These are phyloP conservation scores for Anguilla anguilla DNA, from an alignment of 2,797 vertebrate genomes.

Conservation along the genomic window DNA sequence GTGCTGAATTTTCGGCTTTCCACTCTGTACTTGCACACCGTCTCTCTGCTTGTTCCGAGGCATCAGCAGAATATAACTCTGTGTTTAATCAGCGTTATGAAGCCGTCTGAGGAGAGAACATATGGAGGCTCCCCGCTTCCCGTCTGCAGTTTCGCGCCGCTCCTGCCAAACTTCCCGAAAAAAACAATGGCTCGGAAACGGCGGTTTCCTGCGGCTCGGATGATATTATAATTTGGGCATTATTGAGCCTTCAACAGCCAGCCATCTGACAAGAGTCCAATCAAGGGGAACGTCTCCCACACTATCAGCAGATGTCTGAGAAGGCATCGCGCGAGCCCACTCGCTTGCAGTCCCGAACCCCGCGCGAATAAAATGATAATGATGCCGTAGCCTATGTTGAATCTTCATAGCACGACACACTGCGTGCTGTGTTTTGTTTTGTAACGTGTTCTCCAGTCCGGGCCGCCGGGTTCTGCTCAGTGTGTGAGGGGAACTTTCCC, in stretches of 20 bases:
- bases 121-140: background rate
- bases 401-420: background rate
- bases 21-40: background rate
- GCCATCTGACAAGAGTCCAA: background rate
- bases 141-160: background rate
- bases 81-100: background rate
- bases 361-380: background rate
- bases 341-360: background rate
- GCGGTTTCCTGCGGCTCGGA: background rate
- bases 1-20: background rate
- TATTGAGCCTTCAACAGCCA: constrained; percentile 3
- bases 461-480: background rate
- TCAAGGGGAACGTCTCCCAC: background rate
- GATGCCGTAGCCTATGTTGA: background rate
- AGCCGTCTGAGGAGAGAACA: background rate
- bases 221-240: background rate
- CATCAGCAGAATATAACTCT: background rate
- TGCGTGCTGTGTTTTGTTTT: background rate
- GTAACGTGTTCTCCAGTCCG: background rate
- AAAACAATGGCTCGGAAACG: background rate
- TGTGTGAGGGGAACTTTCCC: background rate
- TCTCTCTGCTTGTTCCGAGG: background rate
- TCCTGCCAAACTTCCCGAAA: constrained; percentile 1
- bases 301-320: background rate
- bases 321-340: background rate